Evolutionary conservation across 1,140 invertebrate species (phyloP).

Genomic region (Heliconius eleuchia): DNA sequence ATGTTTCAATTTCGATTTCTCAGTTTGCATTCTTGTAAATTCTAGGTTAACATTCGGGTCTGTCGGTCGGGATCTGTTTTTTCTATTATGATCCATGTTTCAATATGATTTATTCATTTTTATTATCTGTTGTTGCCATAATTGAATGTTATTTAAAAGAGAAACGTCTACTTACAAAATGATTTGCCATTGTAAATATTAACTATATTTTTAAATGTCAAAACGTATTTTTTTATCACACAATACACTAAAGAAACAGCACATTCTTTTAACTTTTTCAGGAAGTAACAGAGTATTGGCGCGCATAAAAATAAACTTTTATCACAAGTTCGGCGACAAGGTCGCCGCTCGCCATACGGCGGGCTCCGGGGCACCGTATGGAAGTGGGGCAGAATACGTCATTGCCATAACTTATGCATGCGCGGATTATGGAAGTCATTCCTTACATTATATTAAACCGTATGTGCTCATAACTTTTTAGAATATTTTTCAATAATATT

Average conservation of each 20-base stretch:
- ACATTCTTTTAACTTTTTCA: background rate
- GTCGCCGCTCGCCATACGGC: background rate
- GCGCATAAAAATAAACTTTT: background rate
- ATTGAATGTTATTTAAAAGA: no score
- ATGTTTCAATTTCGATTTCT: background rate
- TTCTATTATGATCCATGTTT: no score
- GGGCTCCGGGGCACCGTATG: background rate
- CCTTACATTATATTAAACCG: constrained; percentile 7
- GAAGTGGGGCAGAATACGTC: constrained; percentile 19
- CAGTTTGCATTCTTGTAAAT: background rate
- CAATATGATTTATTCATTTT: no score
- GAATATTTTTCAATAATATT: background rate
- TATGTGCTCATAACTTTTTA: background rate
- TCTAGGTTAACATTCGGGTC: no score
- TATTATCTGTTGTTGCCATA: no score
- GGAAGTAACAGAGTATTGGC: background rate
- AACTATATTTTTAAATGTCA: background rate
- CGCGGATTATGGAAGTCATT: constrained; percentile 5
- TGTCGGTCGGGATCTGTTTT: no score
- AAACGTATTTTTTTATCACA: background rate
- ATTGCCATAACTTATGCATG: constrained; percentile 17
- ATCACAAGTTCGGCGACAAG: constrained; percentile 15
- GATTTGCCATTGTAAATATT: no score
- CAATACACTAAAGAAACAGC: background rate
- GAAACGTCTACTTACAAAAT: no score